A percentile compares a stretch with the other conserved stretches of the same genome.
phyloP scores from a whole-genome alignment of 2,113 vertebrate species.

The Mesembrinibis cayennensis region DNA sequence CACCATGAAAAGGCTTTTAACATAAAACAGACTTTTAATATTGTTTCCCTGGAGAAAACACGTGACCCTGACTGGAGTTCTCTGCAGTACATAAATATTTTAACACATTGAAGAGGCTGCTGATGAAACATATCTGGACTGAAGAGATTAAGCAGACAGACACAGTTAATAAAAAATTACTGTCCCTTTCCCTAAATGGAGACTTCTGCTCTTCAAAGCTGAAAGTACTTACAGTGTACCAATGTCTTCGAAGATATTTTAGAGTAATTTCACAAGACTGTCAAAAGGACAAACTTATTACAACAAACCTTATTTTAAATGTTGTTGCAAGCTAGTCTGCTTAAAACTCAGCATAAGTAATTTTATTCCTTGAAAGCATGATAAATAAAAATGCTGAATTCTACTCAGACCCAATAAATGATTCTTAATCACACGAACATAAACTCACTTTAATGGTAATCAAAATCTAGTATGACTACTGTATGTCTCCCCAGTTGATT shows the following conservation, averaged over 20 bases:
- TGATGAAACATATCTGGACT: neutral
- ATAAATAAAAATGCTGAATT: neutral
- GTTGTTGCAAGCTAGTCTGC: neutral
- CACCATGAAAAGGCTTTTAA: neutral
- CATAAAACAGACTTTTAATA: constrained; percentile 2
- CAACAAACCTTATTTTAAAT: neutral
- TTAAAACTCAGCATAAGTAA: neutral
- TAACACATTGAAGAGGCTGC: neutral
- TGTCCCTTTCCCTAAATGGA: neutral
- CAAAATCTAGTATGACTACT: neutral
- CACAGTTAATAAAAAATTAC: neutral
- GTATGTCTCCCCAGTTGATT: neutral
- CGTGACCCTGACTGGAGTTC: neutral
- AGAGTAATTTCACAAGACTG: neutral
- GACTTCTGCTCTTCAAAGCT: neutral
- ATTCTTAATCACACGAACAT: neutral
- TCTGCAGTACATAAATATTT: neutral
- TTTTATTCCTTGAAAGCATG: neutral
- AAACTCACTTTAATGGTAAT: neutral
- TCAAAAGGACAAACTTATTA: neutral
- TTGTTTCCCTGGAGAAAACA: neutral
- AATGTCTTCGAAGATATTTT: neutral
- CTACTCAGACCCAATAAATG: neutral
- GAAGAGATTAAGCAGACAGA: neutral
- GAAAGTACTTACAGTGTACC: neutral